Conservation (phyloP, 2,888 invertebrate species). For the Tribolium freemani region DNA sequence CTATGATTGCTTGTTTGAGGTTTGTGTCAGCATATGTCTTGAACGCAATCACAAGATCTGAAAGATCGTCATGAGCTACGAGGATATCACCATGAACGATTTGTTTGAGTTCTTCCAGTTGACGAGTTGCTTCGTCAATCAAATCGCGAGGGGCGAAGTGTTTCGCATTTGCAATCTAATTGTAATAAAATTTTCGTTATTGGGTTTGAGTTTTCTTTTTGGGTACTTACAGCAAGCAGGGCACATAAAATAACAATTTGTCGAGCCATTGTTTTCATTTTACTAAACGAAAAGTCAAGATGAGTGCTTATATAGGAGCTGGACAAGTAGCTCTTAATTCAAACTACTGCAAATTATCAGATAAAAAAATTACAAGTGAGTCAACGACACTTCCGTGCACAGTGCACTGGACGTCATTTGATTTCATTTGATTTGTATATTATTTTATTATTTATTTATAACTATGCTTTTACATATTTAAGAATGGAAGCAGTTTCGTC, state of each 20-base stretch:
- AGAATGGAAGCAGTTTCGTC: no score
- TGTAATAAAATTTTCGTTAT: not conserved
- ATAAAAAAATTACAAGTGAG: not conserved
- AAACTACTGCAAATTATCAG: not conserved
- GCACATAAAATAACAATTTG: not conserved
- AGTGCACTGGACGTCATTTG: not conserved
- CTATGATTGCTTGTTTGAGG: not conserved
- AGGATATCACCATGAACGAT: conserved; percentile 1
- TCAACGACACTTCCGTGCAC: not conserved
- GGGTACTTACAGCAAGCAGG: not conserved
- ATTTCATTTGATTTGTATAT: no score
- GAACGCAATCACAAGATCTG: not conserved
- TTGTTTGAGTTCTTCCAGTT: not conserved
- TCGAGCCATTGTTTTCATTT: not conserved
- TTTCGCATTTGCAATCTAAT: not conserved
- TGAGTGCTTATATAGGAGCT: not conserved
- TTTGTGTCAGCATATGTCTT: not conserved
- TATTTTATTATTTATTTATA: no score
- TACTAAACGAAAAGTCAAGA: not conserved
- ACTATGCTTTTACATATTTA: no score
- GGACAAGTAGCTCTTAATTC: not conserved
- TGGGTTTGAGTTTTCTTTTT: not conserved
- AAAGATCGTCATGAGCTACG: conserved; percentile 5
- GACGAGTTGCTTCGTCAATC: not conserved
- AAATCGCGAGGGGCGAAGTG: not conserved